These are phyloP conservation scores for Cirrhinus mrigala DNA, from an alignment of 2,797 vertebrate species.

Conservation along the genomic window DNA sequence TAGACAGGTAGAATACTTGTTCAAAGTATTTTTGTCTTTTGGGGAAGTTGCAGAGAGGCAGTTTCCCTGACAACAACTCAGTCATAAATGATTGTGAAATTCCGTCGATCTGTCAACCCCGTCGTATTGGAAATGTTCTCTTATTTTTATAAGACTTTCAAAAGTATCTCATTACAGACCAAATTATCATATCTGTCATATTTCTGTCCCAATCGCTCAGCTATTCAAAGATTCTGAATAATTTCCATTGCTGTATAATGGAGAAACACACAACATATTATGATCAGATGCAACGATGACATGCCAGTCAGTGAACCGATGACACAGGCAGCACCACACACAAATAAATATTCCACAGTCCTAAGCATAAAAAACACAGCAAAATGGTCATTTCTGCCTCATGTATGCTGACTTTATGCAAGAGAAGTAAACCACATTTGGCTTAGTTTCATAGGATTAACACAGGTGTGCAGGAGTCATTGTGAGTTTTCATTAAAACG, in stretches of 20 bases:
- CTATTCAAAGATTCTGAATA: conserved; percentile 9
- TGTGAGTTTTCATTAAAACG: conserved; percentile 76
- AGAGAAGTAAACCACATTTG: not conserved
- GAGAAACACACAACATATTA: conserved; percentile 1
- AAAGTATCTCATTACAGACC: conserved; percentile 32
- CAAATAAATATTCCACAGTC: not conserved
- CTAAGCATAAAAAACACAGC: not conserved
- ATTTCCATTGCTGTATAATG: conserved; percentile 15
- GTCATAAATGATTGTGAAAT: conserved; percentile 31
- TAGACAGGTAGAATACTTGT: conserved; percentile 10
- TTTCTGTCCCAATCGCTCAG: conserved; percentile 8
- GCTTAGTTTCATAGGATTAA: conserved; percentile 23
- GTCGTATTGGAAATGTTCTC: conserved; percentile 22
- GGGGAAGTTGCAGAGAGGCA: not conserved
- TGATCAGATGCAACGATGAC: conserved; percentile 11
- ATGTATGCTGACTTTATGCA: not conserved
- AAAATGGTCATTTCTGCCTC: not conserved
- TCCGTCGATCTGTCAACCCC: conserved; percentile 2
- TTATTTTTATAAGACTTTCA: conserved; percentile 14
- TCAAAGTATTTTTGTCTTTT: conserved; percentile 26
- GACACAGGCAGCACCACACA: not conserved
- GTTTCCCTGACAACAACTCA: conserved; percentile 31
- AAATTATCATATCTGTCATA: conserved; percentile 44
- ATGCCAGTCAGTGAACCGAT: not conserved
- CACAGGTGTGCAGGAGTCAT: conserved; percentile 42